phyloP scores from a whole-genome alignment of 2,797 vertebrate genomes.

The Cossypha caffra region DNA sequence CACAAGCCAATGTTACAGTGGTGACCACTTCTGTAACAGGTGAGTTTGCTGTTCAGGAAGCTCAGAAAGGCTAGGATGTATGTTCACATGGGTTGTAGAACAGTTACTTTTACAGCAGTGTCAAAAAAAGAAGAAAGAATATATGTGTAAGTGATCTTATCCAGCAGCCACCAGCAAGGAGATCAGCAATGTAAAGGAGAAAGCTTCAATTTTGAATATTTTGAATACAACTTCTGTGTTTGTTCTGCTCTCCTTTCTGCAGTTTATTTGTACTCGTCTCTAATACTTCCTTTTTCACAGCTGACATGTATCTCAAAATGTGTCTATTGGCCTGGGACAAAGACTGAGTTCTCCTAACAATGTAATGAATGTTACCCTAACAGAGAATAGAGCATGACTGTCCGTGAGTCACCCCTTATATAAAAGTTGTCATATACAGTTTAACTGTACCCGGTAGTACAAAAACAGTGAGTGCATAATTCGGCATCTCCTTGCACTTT shows the following conservation, averaged over 20 bases:
- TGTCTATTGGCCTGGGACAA: not conserved
- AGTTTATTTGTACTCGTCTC: not conserved
- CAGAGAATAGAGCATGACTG: not conserved
- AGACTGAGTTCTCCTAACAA: not conserved
- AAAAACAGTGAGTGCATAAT: not conserved
- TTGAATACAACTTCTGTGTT: not conserved
- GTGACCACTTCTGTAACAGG: constrained; percentile 26
- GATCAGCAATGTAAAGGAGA: not conserved
- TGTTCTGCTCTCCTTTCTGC: not conserved
- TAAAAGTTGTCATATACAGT: not conserved
- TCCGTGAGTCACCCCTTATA: not conserved
- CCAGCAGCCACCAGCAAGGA: not conserved
- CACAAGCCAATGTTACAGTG: not conserved
- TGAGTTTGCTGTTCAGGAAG: constrained; percentile 20
- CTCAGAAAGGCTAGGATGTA: not conserved
- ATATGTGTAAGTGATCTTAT: not conserved
- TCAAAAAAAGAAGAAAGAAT: not conserved
- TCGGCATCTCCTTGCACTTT: not conserved
- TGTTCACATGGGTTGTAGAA: rapidly evolving
- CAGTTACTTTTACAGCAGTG: not conserved
- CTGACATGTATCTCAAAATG: not conserved
- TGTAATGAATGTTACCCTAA: not conserved
- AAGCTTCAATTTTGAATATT: not conserved
- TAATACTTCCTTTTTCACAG: not conserved
- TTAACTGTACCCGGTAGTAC: not conserved